Conservation (phyloP, 2,113 vertebrate species). For the Eolophus roseicapilla region DNA sequence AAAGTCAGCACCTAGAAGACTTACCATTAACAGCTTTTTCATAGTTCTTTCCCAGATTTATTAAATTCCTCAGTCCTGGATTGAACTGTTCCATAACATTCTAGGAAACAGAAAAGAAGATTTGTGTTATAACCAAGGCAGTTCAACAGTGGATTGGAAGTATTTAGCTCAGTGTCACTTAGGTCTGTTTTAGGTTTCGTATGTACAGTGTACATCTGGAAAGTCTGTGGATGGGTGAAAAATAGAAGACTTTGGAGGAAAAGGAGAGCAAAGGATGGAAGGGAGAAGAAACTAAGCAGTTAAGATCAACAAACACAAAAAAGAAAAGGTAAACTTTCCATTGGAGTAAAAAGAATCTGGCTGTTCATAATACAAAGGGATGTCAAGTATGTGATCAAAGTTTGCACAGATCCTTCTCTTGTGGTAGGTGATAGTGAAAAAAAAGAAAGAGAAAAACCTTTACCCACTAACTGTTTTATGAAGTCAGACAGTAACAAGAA, state of each 20-base stretch:
- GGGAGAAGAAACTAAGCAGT: not conserved
- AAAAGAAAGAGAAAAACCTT: not conserved
- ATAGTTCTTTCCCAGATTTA: slow-evolving; percentile 95
- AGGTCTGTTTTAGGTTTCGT: not conserved
- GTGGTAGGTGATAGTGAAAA: not conserved
- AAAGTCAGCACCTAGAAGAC: slow-evolving; percentile 32
- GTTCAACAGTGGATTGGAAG: not conserved
- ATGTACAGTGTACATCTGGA: not conserved
- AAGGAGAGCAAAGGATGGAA: not conserved
- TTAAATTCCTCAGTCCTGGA: slow-evolving; percentile 92
- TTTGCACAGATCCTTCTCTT: not conserved
- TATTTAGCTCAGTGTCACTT: not conserved
- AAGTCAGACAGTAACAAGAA: not conserved
- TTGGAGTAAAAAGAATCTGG: not conserved
- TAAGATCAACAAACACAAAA: not conserved
- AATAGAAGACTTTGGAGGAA: not conserved
- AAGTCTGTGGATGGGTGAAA: not conserved
- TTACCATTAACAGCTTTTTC: slow-evolving; percentile 96
- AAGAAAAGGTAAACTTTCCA: not conserved
- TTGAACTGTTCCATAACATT: slow-evolving; percentile 99
- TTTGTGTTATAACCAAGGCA: not conserved
- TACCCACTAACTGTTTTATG: not conserved
- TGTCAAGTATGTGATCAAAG: not conserved
- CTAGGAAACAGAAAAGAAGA: slow-evolving; percentile 70
- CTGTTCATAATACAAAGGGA: not conserved